A percentile compares a stretch with the other conserved stretches of the same genome.
phyloP scores from a whole-genome alignment of 2,113 vertebrate genomes.

The Saguinus imperator region DNA sequence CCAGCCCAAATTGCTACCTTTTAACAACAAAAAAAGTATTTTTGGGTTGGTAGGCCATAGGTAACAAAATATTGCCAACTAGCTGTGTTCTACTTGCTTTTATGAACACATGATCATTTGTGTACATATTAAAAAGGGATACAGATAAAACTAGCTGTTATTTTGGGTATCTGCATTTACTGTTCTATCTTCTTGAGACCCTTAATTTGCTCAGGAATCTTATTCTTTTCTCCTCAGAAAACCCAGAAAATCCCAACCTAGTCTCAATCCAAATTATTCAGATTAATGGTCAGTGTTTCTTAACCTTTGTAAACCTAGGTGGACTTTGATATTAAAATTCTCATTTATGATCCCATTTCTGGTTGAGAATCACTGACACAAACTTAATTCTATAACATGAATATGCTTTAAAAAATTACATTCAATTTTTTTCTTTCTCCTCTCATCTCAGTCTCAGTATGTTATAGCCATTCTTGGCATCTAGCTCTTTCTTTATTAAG shows the following conservation, averaged over 20 bases:
- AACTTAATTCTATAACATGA: neutral
- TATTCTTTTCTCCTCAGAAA: neutral
- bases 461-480: neutral
- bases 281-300: neutral
- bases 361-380: constrained; percentile 21
- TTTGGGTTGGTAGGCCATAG: neutral
- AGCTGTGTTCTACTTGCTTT: neutral
- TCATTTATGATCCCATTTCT: constrained; percentile 9
- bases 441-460: neutral
- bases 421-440: neutral
- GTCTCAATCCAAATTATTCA: neutral
- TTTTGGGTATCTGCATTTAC: neutral
- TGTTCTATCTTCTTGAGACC: neutral
- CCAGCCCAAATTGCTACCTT: neutral
- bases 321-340: neutral
- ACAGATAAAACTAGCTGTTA: neutral
- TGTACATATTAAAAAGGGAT: neutral
- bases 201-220: constrained; percentile 19
- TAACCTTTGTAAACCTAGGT: neutral
- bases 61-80: neutral
- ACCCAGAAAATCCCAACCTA: neutral
- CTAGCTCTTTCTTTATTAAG: neutral
- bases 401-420: constrained; percentile 12
- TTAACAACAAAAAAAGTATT: neutral
- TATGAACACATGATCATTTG: neutral